Conservation (phyloP, 1,140 invertebrate species). For the Arion vulgaris region DNA sequence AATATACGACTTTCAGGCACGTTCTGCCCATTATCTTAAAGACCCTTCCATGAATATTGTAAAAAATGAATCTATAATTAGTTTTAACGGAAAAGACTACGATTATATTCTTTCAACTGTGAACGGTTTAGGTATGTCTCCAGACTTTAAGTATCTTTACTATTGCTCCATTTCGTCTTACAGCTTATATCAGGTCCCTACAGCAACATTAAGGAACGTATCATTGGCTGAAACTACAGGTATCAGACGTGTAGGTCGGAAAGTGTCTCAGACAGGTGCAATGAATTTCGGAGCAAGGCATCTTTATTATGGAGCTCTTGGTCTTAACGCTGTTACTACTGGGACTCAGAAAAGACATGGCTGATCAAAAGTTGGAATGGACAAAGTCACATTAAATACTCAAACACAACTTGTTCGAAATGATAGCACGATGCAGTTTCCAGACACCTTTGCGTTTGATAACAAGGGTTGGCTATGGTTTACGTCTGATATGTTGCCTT, state of each 20-base stretch:
- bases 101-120: too few relatives aligned
- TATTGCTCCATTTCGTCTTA: too few relatives aligned
- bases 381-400: background rate
- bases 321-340: background rate
- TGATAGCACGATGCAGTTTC: slow-evolving; percentile 22
- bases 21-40: too few relatives aligned
- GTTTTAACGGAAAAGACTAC: too few relatives aligned
- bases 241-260: background rate
- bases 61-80: too few relatives aligned
- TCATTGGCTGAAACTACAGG: background rate
- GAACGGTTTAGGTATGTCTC: too few relatives aligned
- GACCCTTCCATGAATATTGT: too few relatives aligned
- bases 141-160: too few relatives aligned
- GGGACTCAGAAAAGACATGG: background rate
- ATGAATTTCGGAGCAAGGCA: background rate
- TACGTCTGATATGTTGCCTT: background rate
- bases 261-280: background rate
- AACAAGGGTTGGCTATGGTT: slow-evolving; percentile 9
- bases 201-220: background rate
- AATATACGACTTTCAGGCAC: too few relatives aligned
- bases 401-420: too few relatives aligned
- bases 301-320: background rate
- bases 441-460: slow-evolving; percentile 5
- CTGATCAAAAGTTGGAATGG: background rate
- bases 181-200: too few relatives aligned